Percentiles rank a stretch among this genome's conserved stretches.
These are phyloP conservation scores for Xanthostigma xanthostigma DNA, from an alignment of 2,888 invertebrate genomes.

Conservation along the genomic window DNA sequence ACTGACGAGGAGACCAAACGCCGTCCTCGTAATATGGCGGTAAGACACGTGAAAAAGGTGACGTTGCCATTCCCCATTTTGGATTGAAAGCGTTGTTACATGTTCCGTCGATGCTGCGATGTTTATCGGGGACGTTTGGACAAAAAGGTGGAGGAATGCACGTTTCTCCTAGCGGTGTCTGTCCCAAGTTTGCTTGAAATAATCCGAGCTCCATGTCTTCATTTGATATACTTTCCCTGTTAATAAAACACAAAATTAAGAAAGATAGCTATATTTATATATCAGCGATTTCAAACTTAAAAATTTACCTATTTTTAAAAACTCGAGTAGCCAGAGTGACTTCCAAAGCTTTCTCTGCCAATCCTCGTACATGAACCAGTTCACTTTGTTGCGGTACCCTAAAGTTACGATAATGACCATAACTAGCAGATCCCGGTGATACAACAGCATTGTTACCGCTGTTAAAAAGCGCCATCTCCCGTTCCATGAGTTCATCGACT, in stretches of 20 bases:
- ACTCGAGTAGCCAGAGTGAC: conserved; percentile 34
- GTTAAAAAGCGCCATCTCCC: conserved; percentile 23
- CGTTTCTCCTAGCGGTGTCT: conserved; percentile 27
- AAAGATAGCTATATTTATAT: neutral
- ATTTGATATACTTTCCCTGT: conserved; percentile 29
- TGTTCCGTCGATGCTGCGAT: conserved; percentile 60
- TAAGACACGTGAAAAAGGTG: conserved; percentile 47
- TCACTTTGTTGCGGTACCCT: conserved; percentile 24
- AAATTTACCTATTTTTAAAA: conserved; percentile 29
- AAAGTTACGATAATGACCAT: conserved; percentile 28
- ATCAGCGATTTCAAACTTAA: no score
- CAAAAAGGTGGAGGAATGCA: conserved; percentile 30
- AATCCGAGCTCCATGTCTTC: conserved; percentile 30
- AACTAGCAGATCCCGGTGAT: conserved; percentile 26
- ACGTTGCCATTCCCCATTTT: conserved; percentile 54
- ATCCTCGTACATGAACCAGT: conserved; percentile 26
- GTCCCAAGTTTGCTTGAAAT: conserved; percentile 27
- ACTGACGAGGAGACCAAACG: conserved; percentile 38
- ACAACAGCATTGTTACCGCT: conserved; percentile 26
- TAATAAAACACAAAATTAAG: conserved; percentile 2
- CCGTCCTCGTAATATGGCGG: conserved; percentile 54
- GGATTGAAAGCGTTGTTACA: conserved; percentile 63
- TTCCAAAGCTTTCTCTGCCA: conserved; percentile 32
- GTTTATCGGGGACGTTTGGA: conserved; percentile 31
- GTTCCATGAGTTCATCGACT: conserved; percentile 26